phyloP scores from a whole-genome alignment of 1,140 invertebrate genomes.

The Psix sp. region DNA sequence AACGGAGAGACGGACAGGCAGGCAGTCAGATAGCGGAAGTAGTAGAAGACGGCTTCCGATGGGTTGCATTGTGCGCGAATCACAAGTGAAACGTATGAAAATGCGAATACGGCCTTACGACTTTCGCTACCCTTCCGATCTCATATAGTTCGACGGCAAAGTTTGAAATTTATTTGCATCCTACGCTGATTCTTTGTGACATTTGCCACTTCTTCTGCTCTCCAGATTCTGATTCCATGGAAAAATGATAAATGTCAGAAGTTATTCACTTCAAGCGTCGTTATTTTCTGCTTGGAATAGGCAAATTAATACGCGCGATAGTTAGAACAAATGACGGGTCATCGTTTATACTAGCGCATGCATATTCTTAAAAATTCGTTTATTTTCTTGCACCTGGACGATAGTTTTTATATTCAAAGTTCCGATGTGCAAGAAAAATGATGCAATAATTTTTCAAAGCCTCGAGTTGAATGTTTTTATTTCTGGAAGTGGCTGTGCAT shows the following conservation, averaged over 20 bases:
- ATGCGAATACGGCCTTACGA: constrained; percentile 57
- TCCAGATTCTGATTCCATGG: constrained; percentile 38
- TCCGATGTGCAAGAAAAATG: constrained; percentile 60
- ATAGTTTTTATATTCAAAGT: constrained; percentile 54
- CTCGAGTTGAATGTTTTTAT: constrained; percentile 58
- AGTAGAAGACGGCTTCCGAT: constrained; percentile 72
- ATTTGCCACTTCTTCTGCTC: constrained; percentile 19
- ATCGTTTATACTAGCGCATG: constrained; percentile 21
- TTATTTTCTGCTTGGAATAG: constrained; percentile 2
- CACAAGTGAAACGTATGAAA: constrained; percentile 67
- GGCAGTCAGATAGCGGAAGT: constrained; percentile 64
- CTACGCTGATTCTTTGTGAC: constrained; percentile 19
- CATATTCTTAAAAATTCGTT: constrained; percentile 44
- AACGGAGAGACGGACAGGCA: constrained; percentile 54
- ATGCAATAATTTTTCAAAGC: constrained; percentile 64
- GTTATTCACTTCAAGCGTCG: constrained; percentile 11
- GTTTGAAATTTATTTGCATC: constrained; percentile 62
- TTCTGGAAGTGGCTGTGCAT: constrained; percentile 62
- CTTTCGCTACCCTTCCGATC: constrained; percentile 62
- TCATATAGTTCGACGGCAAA: constrained; percentile 62
- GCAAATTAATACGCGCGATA: constrained; percentile 17
- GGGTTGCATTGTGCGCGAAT: constrained; percentile 69
- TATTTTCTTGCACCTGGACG: constrained; percentile 30
- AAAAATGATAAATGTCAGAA: constrained; percentile 24
- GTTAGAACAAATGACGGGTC: constrained; percentile 35